phyloP scores from a whole-genome alignment of 2,888 invertebrate species.

The Lepidocyrtoides sp. region DNA sequence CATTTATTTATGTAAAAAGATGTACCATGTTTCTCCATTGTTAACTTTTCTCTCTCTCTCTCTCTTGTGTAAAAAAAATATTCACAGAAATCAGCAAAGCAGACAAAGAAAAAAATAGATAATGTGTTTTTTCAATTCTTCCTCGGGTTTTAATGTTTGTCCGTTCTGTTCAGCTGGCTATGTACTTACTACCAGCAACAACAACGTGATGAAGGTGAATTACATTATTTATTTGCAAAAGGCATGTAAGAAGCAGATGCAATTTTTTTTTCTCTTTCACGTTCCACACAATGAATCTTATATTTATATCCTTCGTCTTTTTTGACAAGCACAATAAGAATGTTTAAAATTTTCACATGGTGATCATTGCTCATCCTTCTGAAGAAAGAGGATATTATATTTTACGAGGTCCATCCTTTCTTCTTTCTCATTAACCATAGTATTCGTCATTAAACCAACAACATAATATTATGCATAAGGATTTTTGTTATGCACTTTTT shows the following conservation, averaged over 20 bases:
- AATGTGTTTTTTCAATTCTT: too few species aligned
- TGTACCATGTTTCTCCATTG: slow-evolving; percentile 1
- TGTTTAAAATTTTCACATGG: too few species aligned
- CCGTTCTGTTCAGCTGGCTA: slow-evolving; percentile 11
- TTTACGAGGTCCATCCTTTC: neutral
- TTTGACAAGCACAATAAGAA: too few species aligned
- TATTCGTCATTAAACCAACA: neutral
- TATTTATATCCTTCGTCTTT: too few species aligned
- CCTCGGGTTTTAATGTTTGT: neutral
- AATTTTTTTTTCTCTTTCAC: slow-evolving; percentile 6
- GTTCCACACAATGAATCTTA: neutral
- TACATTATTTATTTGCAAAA: too few species aligned
- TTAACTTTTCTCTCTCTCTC: neutral
- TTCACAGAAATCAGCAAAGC: neutral
- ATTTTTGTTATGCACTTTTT: neutral
- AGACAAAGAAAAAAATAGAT: neutral
- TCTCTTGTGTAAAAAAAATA: neutral
- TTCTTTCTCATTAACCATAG: neutral
- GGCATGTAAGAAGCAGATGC: slow-evolving; percentile 15
- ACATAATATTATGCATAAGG: neutral
- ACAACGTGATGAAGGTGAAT: too few species aligned
- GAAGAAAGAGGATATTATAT: slow-evolving; percentile 5
- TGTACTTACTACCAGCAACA: too few species aligned
- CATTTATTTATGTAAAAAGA: too few species aligned
- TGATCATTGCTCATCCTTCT: neutral